These are phyloP conservation scores for Clavelina lepadiformis DNA, from an alignment of 23 tunicate genomes.

Conservation along the genomic window DNA sequence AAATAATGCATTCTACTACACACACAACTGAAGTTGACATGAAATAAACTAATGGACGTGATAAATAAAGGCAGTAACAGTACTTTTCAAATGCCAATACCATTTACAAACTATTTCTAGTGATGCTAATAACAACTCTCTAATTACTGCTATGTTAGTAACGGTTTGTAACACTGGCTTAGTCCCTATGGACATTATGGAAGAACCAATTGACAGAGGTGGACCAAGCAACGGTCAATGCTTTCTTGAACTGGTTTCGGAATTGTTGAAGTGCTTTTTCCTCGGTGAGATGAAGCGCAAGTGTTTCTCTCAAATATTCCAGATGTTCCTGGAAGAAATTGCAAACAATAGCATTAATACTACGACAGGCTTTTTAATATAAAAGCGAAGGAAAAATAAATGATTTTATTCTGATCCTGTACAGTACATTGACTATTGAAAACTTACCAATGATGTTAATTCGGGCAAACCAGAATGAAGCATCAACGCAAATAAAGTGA, in stretches of 20 bases:
- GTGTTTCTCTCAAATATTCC: slow-evolving; percentile 64
- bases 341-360: not conserved
- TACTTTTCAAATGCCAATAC: too few species aligned
- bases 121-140: too few species aligned
- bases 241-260: slow-evolving; percentile 69
- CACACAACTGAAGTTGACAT: too few species aligned
- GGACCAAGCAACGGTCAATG: slow-evolving; percentile 82
- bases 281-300: slow-evolving; percentile 60
- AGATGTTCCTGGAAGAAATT: slow-evolving; percentile 49
- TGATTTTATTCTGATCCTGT: not conserved
- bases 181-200: slow-evolving; percentile 60
- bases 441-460: slow-evolving; percentile 76
- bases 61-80: too few species aligned
- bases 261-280: slow-evolving; percentile 70
- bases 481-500: slow-evolving; percentile 83
- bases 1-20: too few species aligned
- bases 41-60: too few species aligned
- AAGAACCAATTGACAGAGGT: slow-evolving; percentile 89
- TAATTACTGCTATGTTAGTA: too few species aligned
- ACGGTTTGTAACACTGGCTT: not conserved
- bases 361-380: not conserved
- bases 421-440: too few species aligned
- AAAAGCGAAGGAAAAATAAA: not conserved
- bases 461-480: slow-evolving; percentile 84
- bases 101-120: too few species aligned